Evolutionary conservation across 1,140 invertebrate genomes (phyloP).

Genomic region (Vanessa atalanta): DNA sequence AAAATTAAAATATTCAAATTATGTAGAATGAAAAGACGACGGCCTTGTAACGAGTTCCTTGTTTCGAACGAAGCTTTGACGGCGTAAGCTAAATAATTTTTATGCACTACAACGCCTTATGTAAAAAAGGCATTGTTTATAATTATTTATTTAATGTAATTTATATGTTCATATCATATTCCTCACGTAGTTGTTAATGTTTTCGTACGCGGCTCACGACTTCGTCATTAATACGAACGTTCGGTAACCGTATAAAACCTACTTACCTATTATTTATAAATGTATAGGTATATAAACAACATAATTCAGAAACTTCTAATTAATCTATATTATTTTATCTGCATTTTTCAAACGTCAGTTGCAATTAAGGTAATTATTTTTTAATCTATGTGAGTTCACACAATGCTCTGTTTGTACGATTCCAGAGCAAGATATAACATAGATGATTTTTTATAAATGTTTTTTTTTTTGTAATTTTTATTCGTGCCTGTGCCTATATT

Average conservation of each 20-base stretch:
- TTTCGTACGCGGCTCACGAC: conserved; percentile 17
- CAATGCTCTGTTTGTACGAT: no score
- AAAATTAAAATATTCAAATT: neutral
- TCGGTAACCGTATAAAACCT: neutral
- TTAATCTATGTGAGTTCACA: no score
- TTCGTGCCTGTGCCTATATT: no score
- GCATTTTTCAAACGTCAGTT: no score
- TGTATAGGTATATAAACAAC: no score
- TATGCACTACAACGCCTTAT: neutral
- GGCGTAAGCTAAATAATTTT: neutral
- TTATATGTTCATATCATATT: neutral
- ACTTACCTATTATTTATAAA: neutral
- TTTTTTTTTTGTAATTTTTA: no score
- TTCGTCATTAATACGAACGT: conserved; percentile 18
- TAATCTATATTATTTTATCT: no score
- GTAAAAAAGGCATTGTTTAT: neutral
- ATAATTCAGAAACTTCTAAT: no score
- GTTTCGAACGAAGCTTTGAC: neutral
- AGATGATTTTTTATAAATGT: no score
- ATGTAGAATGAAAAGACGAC: conserved; percentile 16
- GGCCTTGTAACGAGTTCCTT: conserved; percentile 31
- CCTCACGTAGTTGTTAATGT: conserved; percentile 14
- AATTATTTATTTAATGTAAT: neutral
- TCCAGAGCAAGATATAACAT: no score
- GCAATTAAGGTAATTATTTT: no score